A percentile compares a stretch with the other conserved stretches of the same genome.
These are phyloP conservation scores for Polyploca ridens DNA, from an alignment of 2,888 invertebrate genomes.

Conservation along the genomic window DNA sequence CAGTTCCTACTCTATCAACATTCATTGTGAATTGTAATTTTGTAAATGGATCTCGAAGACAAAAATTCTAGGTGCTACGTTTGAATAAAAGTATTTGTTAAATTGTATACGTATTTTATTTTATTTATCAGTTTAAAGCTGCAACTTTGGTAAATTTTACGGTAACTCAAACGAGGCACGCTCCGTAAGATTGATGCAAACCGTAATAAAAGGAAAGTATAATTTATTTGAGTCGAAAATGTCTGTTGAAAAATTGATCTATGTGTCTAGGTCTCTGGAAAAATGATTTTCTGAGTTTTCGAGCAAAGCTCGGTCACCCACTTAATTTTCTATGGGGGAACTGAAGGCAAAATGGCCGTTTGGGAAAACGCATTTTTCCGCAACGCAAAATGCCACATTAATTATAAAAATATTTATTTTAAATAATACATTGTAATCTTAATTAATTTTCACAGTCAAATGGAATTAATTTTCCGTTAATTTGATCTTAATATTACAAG, in stretches of 20 bases:
- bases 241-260: too few species aligned
- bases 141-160: too few species aligned
- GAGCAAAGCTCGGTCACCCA: background rate
- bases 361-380: too few species aligned
- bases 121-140: background rate
- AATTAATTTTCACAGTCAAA: slow-evolving; percentile 10
- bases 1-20: slow-evolving; percentile 48
- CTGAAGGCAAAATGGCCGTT: too few species aligned
- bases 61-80: slow-evolving; percentile 77
- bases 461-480: slow-evolving; percentile 1
- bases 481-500: slow-evolving; percentile 20
- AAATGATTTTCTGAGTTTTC: too few species aligned
- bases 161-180: too few species aligned
- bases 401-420: slow-evolving; percentile 7
- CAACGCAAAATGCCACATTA: too few species aligned
- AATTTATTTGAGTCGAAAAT: too few species aligned
- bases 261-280: too few species aligned
- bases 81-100: slow-evolving; percentile 70
- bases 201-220: too few species aligned
- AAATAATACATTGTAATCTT: slow-evolving; percentile 9
- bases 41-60: slow-evolving; percentile 69
- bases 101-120: slow-evolving; percentile 33
- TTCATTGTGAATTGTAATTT: slow-evolving; percentile 52
- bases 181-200: too few species aligned
- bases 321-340: background rate